Base-by-base conservation (phyloP, 2,113 vertebrate genomes). In the Malurus cyaneus region DNA sequence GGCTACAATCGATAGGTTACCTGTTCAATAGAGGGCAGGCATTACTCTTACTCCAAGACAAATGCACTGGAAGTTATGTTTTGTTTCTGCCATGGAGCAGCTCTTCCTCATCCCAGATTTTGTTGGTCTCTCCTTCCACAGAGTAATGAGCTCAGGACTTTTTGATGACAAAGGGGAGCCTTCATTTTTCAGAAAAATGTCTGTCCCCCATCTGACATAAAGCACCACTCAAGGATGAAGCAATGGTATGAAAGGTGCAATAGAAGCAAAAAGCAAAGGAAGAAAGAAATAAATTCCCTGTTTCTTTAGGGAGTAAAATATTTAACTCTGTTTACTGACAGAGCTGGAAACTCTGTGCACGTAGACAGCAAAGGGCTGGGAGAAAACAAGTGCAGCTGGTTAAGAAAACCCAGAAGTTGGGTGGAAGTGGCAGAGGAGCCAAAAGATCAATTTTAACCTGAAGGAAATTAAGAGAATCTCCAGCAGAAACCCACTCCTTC, bases 1-100 rank as follows among this genome's bases (percentile, higher is more conserved):
- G 8, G 14, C 18, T 14, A 41, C 41, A 93, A 90, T 96, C 95
- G 36, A 89, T 83, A 90, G 86, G 92, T 96, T 70, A 71, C 73
- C 18, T 54, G 73, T 9, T 94, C 91, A 92, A 65, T 83, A 86
- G 72, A 94, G 83, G 83, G 8, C 41, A 57, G 1, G 24, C 26
- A 18, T 73, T 50, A 28, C 92, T 96, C 91, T 78, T 81, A 61
- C 46, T 78, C 49, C 82, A 74, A 85, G 67, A 92, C 62, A 77
- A 69, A 93, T 29, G 47, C 49, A 44, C 69, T 47, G 89, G 64
- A 90, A 97, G 80, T 50, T 6, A 47, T 42, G 46, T 59, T 82
- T 92, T 73, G 34, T 46, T 67, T 88, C 86, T 86, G 72, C 18
- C 41, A 85, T 42, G 23, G 14, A 93, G 77, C 56, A 94, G 77